phyloP scores from a whole-genome alignment of 2,113 vertebrate genomes.

The Phoxinus phoxinus region DNA sequence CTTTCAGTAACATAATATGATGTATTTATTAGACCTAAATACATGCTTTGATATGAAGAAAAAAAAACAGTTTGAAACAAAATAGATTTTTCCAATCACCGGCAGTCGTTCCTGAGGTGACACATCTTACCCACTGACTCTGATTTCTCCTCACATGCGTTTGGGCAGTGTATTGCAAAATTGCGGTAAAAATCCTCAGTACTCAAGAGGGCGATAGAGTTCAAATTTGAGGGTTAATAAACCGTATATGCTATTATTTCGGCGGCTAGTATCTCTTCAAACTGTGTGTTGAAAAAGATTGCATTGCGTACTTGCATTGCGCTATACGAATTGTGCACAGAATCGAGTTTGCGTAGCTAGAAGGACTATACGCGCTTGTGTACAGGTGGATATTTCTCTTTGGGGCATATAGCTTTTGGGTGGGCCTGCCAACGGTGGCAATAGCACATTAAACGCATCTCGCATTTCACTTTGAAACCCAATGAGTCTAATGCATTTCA shows the following conservation, averaged over 20 bases:
- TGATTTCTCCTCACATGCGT: too few species aligned
- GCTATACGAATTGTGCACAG: neutral
- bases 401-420: constrained; percentile 37
- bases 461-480: constrained; percentile 38
- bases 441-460: neutral
- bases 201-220: neutral
- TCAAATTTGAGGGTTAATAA: neutral
- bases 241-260: neutral
- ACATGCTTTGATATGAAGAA: too few species aligned
- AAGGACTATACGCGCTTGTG: neutral
- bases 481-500: constrained; percentile 48
- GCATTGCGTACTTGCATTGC: neutral
- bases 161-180: neutral
- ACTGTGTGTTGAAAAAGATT: neutral
- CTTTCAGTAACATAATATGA: too few species aligned
- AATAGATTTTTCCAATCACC: too few species aligned
- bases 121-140: too few species aligned
- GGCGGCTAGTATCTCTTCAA: neutral
- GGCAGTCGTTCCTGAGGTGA: too few species aligned
- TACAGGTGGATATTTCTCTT: neutral
- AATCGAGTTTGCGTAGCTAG: neutral
- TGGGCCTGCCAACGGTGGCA: constrained; percentile 36
- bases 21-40: too few species aligned
- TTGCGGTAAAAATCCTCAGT: neutral
- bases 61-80: too few species aligned